phyloP scores from a whole-genome alignment of 1,140 invertebrate species.

The Lepidurus couesii region DNA sequence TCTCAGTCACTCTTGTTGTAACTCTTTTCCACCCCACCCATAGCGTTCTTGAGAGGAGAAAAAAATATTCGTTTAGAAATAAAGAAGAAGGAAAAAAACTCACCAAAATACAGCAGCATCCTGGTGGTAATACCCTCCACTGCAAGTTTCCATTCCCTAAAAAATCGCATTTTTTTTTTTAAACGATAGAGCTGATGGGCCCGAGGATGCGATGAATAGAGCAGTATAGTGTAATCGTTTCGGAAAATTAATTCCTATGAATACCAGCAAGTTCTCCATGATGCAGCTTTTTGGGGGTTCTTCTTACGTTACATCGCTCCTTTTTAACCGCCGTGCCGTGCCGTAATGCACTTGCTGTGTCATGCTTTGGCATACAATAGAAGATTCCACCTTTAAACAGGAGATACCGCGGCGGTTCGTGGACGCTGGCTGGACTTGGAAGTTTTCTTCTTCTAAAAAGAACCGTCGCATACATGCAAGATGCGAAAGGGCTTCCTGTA shows the following conservation, averaged over 20 bases:
- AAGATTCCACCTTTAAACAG: constrained; percentile 4
- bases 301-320: background rate
- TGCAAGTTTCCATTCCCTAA: background rate
- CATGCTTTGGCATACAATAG: constrained; percentile 22
- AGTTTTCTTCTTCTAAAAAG: background rate
- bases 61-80: background rate
- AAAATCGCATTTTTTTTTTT: constrained; percentile 5
- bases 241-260: constrained; percentile 13
- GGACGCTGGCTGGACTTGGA: background rate
- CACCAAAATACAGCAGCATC: background rate
- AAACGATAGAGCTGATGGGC: background rate
- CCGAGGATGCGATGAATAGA: constrained; percentile 8
- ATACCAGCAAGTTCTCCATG: constrained; percentile 1
- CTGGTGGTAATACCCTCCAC: background rate
- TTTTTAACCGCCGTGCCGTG: constrained; percentile 11
- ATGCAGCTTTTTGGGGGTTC: constrained; percentile 14
- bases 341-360: constrained; percentile 21
- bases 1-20: constrained; percentile 18
- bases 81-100: background rate
- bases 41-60: background rate
- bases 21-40: background rate
- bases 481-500: constrained; percentile 3
- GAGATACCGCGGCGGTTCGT: constrained; percentile 8
- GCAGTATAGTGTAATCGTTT: constrained; percentile 17
- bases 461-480: background rate